Evolutionary conservation across 2,797 vertebrate genomes (phyloP).

Genomic region (Margarornis squamiger): DNA sequence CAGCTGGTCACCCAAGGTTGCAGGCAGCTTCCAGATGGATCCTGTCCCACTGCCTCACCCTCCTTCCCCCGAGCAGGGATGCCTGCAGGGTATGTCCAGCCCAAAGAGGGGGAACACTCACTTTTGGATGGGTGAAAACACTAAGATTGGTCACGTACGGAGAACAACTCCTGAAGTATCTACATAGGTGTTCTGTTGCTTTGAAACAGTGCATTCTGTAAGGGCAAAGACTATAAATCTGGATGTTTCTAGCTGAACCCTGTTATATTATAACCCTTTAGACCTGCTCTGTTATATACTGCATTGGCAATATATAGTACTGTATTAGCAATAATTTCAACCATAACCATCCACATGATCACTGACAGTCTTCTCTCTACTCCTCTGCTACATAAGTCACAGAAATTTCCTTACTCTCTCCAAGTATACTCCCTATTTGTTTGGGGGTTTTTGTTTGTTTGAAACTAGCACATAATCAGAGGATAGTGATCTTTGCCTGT

Average conservation of each 20-base stretch:
- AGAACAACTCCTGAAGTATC: neutral
- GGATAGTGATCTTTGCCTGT: neutral
- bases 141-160: neutral
- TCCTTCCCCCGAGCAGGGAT: too few relatives aligned
- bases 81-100: neutral
- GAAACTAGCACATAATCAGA: neutral
- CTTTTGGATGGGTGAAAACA: neutral
- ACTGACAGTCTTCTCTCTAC: neutral
- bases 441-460: neutral
- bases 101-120: fast-evolving
- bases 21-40: neutral
- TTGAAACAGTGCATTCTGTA: neutral
- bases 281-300: neutral
- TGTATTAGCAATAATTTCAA: neutral
- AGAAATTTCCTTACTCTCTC: neutral
- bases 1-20: neutral
- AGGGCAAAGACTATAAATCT: neutral
- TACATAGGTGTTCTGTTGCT: neutral
- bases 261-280: neutral
- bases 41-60: too few relatives aligned
- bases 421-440: neutral
- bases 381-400: neutral
- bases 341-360: neutral
- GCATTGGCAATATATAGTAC: neutral
- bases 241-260: neutral